Conservation (phyloP, 2,797 vertebrate species). For the Lates japonicus region DNA sequence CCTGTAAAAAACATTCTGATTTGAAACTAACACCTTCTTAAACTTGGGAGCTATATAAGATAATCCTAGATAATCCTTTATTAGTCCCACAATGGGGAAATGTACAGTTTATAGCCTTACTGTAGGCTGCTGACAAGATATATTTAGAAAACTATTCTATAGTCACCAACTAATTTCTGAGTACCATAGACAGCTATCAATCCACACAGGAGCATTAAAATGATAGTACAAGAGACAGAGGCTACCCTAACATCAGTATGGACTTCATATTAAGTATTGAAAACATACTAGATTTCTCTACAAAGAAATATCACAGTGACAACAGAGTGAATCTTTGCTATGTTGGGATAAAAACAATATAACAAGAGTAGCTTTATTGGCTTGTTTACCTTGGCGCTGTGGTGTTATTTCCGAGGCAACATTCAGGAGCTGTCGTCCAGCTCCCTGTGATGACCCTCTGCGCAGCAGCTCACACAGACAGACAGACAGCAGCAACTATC, state of each 20-base stretch:
- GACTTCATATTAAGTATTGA: not conserved
- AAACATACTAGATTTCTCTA: not conserved
- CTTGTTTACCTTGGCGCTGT: conserved; percentile 58
- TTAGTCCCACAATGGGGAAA: too few species aligned
- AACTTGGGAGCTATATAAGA: not conserved
- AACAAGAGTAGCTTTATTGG: fast-evolving
- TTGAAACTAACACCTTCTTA: not conserved
- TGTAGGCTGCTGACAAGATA: not conserved
- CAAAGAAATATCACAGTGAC: too few species aligned
- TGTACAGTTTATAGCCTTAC: too few species aligned
- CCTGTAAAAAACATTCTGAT: not conserved
- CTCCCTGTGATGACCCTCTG: conserved; percentile 42
- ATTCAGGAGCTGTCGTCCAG: conserved; percentile 44
- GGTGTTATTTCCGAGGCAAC: conserved; percentile 45
- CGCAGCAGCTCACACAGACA: conserved; percentile 10
- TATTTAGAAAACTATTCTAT: not conserved
- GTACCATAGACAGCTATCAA: not conserved
- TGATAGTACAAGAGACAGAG: not conserved
- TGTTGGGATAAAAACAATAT: fast-evolving
- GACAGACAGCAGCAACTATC: conserved; percentile 44
- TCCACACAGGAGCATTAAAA: not conserved
- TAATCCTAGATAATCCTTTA: too few species aligned
- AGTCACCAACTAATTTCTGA: not conserved
- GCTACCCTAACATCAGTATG: not conserved
- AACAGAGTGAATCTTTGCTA: too few species aligned